Percentiles rank a stretch among this genome's conserved stretches.
These are phyloP conservation scores for Hypsibius dujardini DNA, from an alignment of 1,140 invertebrate genomes.

Conservation along the genomic window DNA sequence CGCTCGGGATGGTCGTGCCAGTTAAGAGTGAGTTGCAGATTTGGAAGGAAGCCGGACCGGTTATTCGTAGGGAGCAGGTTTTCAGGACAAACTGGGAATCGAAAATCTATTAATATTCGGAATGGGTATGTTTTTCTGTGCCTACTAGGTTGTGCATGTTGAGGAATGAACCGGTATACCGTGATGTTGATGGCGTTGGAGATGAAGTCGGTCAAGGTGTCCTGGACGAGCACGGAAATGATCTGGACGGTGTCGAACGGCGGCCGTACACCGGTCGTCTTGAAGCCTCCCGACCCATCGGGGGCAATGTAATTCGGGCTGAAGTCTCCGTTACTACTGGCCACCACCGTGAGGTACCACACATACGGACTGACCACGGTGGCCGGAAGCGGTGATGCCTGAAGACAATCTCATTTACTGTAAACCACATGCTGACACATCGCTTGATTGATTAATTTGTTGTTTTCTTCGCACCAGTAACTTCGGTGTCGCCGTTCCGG, in stretches of 20 bases:
- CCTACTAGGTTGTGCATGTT: not conserved
- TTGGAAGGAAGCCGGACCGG: slow-evolving; percentile 3
- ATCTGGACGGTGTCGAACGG: slow-evolving; percentile 1
- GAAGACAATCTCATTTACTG: not conserved
- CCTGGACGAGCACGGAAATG: slow-evolving; percentile 2
- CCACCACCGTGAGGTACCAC: not conserved
- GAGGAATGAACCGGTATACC: not conserved
- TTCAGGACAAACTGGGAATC: slow-evolving; percentile 12
- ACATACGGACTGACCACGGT: not conserved
- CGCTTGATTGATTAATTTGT: not conserved
- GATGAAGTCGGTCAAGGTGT: not conserved
- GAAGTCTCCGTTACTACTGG: slow-evolving; percentile 7
- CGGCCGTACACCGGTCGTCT: not conserved
- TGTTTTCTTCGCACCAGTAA: not conserved
- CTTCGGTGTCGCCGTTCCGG: not conserved
- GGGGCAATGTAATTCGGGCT: slow-evolving; percentile 11
- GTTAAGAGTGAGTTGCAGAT: not conserved
- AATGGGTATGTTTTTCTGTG: not conserved
- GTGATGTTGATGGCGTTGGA: slow-evolving; percentile 12
- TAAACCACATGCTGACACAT: not conserved
- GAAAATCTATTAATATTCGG: not conserved
- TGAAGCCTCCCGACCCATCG: not conserved
- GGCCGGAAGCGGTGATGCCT: not conserved
- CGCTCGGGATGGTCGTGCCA: not conserved
- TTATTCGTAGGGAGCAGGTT: slow-evolving; percentile 1